Conservation (phyloP, 2,113 vertebrate genomes). For the Corythaeola cristata region DNA sequence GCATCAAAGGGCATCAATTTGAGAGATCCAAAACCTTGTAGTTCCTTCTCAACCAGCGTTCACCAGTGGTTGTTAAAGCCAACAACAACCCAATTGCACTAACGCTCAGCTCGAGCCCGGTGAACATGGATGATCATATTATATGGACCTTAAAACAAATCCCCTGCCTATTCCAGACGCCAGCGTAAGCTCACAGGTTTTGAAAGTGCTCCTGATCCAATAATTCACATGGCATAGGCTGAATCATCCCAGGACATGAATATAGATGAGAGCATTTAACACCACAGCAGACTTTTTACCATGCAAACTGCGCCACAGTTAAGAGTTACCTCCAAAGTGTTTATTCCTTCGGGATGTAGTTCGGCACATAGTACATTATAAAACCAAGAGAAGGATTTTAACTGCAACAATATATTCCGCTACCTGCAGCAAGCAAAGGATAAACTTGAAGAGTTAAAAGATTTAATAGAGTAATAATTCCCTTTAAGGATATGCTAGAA, state of each 20-base stretch:
- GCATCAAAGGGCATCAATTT: not conserved
- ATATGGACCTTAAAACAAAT: rapidly evolving
- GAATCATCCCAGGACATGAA: not conserved
- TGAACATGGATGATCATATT: rapidly evolving
- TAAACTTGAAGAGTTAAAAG: not conserved
- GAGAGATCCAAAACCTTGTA: not conserved
- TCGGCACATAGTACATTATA: not conserved
- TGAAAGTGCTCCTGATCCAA: not conserved
- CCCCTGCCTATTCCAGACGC: not conserved
- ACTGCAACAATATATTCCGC: not conserved
- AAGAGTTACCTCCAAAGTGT: not conserved
- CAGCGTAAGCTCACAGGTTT: not conserved
- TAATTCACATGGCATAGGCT: not conserved
- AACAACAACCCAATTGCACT: not conserved
- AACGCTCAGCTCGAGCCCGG: not conserved
- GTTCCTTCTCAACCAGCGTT: not conserved
- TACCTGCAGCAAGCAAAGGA: not conserved
- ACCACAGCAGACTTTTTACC: not conserved
- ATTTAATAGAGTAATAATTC: not conserved
- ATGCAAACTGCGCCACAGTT: not conserved
- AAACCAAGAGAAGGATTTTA: not conserved
- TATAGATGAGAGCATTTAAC: constrained; percentile 39
- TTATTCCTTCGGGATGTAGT: not conserved
- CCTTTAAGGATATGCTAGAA: not conserved
- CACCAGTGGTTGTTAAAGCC: not conserved